These are phyloP conservation scores for Drosophila macrospina DNA, from an alignment of 2,888 invertebrate species.

Conservation along the genomic window DNA sequence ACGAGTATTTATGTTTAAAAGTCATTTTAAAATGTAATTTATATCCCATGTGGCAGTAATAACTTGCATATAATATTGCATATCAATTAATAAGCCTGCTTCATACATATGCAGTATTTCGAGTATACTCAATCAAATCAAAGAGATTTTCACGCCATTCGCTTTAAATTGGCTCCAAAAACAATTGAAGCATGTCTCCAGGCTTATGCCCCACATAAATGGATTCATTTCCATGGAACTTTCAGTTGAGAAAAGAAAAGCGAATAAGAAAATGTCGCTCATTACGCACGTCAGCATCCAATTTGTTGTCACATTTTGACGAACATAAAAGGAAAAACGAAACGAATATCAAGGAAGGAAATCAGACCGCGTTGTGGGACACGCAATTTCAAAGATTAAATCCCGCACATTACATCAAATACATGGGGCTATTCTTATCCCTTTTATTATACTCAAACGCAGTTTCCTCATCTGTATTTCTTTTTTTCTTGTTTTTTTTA, in stretches of 20 bases:
- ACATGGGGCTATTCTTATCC: constrained; percentile 36
- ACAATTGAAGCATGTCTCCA: constrained; percentile 24
- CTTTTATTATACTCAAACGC: constrained; percentile 41
- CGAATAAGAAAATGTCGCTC: constrained; percentile 57
- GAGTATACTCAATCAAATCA: constrained; percentile 39
- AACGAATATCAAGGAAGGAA: constrained; percentile 28
- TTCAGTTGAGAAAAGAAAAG: constrained; percentile 13
- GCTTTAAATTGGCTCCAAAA: constrained; percentile 26
- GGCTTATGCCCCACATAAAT: constrained; percentile 12
- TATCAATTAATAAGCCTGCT: neutral
- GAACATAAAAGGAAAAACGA: constrained; percentile 42
- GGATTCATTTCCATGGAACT: constrained; percentile 33
- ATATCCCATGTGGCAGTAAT: neutral
- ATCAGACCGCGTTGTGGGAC: constrained; percentile 56
- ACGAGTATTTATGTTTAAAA: neutral
- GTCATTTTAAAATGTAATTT: constrained; percentile 1
- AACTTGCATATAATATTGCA: neutral
- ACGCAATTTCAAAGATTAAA: constrained; percentile 73
- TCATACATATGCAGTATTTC: constrained; percentile 15
- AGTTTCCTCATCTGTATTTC: constrained; percentile 15
- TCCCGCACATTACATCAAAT: constrained; percentile 66
- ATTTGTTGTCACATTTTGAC: constrained; percentile 72
- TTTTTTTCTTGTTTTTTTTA: neutral
- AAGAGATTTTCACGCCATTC: constrained; percentile 48
- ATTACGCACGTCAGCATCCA: constrained; percentile 73